Conservation (phyloP, 2,797 vertebrate species). For the Paedocypris micromegethes region DNA sequence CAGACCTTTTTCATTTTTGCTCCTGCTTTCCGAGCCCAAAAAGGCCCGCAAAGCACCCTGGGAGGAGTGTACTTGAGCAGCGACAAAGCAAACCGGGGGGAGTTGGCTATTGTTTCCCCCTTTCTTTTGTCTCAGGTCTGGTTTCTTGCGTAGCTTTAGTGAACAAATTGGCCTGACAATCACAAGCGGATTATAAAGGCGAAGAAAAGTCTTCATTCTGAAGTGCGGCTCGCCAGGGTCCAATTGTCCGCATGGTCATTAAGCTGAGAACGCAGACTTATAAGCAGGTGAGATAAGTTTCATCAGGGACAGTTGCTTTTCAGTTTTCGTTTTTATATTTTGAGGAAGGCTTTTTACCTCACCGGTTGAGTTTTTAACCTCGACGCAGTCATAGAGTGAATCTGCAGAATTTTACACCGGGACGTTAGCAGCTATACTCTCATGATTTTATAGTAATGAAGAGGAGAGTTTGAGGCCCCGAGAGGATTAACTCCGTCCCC, state of each 20-base stretch:
- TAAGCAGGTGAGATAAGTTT: conserved; percentile 74
- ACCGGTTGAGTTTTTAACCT: neutral
- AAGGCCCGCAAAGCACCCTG: conserved; percentile 65
- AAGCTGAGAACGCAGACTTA: conserved; percentile 69
- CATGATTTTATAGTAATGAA: conserved; percentile 28
- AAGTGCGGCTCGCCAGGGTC: conserved; percentile 68
- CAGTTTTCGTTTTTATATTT: neutral
- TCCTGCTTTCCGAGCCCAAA: conserved; percentile 60
- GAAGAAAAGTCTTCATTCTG: conserved; percentile 75
- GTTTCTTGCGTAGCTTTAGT: conserved; percentile 88
- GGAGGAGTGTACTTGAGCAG: conserved; percentile 68
- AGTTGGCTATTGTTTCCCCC: conserved; percentile 73
- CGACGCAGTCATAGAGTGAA: neutral
- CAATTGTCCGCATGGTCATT: conserved; percentile 73
- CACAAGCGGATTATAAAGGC: conserved; percentile 79
- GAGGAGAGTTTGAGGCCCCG: conserved; percentile 24
- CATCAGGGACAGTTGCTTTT: conserved; percentile 65
- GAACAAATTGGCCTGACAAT: conserved; percentile 87
- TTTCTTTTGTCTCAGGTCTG: conserved; percentile 82
- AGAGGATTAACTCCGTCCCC: conserved; percentile 42
- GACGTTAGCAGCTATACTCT: conserved; percentile 10
- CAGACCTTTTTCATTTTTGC: conserved; percentile 53
- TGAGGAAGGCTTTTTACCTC: neutral
- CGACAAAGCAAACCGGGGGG: conserved; percentile 63
- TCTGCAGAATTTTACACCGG: neutral